Percentiles rank a stretch among this genome's conserved stretches.
Evolutionary conservation across 1,140 invertebrate genomes (phyloP).

Genomic region (Meloidogyne floridensis): DNA sequence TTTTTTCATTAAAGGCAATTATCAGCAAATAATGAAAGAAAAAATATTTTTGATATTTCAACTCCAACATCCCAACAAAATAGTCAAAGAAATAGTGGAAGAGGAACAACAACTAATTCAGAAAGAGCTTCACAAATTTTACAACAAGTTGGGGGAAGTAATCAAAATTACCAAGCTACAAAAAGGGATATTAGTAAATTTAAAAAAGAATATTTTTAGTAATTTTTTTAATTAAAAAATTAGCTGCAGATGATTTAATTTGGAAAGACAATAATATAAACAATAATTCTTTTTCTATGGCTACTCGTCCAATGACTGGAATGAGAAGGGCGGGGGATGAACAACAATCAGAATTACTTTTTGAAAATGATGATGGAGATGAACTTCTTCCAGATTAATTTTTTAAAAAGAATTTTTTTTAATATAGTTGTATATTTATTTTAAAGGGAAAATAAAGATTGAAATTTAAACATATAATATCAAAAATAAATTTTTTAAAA

Average conservation of each 20-base stretch:
- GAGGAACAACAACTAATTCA: not conserved
- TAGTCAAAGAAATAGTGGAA: constrained; percentile 22
- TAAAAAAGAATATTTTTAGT: not conserved
- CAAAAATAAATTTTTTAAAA: too few relatives aligned
- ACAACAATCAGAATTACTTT: constrained; percentile 74
- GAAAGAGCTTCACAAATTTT: constrained; percentile 27
- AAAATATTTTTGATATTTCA: not conserved
- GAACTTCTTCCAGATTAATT: constrained; percentile 78
- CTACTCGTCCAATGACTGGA: constrained; percentile 78
- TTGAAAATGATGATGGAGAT: constrained; percentile 77
- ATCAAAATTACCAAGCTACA: constrained; percentile 44
- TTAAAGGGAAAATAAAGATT: too few relatives aligned
- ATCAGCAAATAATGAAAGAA: constrained; percentile 1
- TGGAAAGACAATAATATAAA: constrained; percentile 74
- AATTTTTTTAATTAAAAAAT: constrained; percentile 19
- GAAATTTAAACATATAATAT: too few relatives aligned
- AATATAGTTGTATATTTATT: too few relatives aligned
- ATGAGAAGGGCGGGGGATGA: constrained; percentile 70
- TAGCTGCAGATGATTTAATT: constrained; percentile 69
- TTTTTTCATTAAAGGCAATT: constrained; percentile 23
- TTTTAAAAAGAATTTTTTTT: not conserved
- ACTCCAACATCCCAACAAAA: constrained; percentile 17
- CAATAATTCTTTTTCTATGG: constrained; percentile 70
- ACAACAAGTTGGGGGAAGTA: constrained; percentile 24
- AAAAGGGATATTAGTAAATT: constrained; percentile 55